These are phyloP conservation scores for Poecilia picta DNA, from an alignment of 2,797 vertebrate species.

Conservation along the genomic window DNA sequence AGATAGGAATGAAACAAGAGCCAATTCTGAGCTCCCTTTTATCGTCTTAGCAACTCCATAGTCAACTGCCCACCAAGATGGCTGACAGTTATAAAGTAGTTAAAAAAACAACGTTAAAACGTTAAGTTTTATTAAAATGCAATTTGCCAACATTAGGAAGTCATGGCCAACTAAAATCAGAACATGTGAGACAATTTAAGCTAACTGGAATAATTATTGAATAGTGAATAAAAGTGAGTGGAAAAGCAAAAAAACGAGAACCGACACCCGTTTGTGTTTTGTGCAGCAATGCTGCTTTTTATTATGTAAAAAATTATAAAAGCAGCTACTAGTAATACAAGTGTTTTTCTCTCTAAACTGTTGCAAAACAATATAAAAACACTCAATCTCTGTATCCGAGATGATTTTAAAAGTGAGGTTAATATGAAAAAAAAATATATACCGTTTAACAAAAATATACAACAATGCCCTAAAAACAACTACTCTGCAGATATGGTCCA, in stretches of 20 bases:
- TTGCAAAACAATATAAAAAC: conserved; percentile 55
- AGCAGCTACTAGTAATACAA: conserved; percentile 46
- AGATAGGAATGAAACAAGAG: too few relatives aligned
- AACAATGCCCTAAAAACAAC: conserved; percentile 18
- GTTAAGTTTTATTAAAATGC: too few relatives aligned
- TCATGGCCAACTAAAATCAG: too few relatives aligned
- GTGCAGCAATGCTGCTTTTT: conserved; percentile 54
- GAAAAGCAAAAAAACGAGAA: neutral
- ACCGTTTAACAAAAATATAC: conserved; percentile 25
- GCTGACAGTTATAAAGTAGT: too few relatives aligned
- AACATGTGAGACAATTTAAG: too few relatives aligned
- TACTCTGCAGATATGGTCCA: conserved; percentile 1
- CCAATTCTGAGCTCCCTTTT: too few relatives aligned
- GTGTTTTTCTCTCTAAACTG: conserved; percentile 43
- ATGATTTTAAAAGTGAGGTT: conserved; percentile 41
- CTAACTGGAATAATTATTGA: too few relatives aligned
- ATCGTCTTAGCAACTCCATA: too few relatives aligned
- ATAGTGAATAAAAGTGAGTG: too few relatives aligned
- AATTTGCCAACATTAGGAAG: too few relatives aligned
- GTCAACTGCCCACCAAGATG: too few relatives aligned
- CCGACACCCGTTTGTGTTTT: conserved; percentile 2
- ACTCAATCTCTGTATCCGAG: conserved; percentile 47
- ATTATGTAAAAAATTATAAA: conserved; percentile 62
- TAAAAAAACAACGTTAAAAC: too few relatives aligned
- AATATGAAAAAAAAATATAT: conserved; percentile 12